Percentiles rank a stretch among this genome's conserved stretches.
These are phyloP conservation scores for Tigriopus japonicus DNA, from an alignment of 1,140 invertebrate genomes.

Conservation along the genomic window DNA sequence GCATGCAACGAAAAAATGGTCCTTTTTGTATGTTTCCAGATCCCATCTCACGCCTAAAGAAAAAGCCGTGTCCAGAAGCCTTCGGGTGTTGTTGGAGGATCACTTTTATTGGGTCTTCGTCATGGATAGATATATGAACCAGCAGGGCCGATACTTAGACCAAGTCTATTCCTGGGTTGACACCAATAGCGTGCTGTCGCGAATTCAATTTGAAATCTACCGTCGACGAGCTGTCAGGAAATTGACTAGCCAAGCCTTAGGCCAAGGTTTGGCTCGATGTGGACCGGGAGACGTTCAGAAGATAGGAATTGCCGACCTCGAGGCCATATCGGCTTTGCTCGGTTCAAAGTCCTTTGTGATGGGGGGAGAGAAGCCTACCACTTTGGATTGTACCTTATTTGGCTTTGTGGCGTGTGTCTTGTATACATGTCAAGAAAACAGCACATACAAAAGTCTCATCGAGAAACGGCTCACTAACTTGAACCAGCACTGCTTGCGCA, in stretches of 20 bases:
- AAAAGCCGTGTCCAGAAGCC: neutral
- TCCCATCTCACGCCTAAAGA: neutral
- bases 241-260: neutral
- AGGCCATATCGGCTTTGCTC: neutral
- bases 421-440: neutral
- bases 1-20: no score
- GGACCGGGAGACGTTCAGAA: neutral
- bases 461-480: neutral
- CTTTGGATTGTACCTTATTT: neutral
- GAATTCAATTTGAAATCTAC: neutral
- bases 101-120: neutral
- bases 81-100: neutral
- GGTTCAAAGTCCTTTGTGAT: neutral
- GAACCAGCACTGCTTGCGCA: neutral
- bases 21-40: neutral
- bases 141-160: neutral
- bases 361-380: neutral
- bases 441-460: neutral
- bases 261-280: neutral
- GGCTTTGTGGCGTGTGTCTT: neutral
- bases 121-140: neutral
- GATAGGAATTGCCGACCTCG: neutral
- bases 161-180: neutral
- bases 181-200: no score
- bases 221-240: neutral